Evolutionary conservation across 2,113 vertebrate genomes (phyloP).

Genomic region (Elanus axillaris): DNA sequence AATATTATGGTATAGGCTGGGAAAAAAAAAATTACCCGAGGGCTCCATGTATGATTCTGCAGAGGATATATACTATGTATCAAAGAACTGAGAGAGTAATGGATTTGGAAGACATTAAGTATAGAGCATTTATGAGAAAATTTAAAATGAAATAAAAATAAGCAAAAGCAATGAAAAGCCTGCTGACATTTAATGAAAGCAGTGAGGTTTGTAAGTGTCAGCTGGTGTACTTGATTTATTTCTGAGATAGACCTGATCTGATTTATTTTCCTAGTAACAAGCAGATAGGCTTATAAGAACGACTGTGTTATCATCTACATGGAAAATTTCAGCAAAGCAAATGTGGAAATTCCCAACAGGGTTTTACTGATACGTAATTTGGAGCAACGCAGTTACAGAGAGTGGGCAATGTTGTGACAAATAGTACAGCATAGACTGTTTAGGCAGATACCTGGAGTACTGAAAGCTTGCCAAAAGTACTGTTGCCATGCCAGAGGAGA

Average conservation of each 20-base stretch:
- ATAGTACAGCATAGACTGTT: background rate
- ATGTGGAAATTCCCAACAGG: background rate
- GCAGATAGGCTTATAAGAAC: background rate
- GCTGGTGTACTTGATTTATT: slow-evolving; percentile 18
- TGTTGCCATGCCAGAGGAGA: background rate
- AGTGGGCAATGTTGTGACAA: background rate
- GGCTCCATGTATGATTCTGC: background rate
- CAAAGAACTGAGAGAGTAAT: background rate
- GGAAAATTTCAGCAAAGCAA: background rate
- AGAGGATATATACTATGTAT: background rate
- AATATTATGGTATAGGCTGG: background rate
- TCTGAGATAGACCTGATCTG: background rate
- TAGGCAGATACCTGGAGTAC: background rate
- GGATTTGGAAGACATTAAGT: background rate
- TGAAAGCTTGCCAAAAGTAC: background rate
- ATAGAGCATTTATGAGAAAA: background rate
- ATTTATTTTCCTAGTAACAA: slow-evolving; percentile 3
- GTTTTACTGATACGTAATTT: background rate
- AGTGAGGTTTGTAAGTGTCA: background rate
- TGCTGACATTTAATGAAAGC: slow-evolving; percentile 9
- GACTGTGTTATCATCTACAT: background rate
- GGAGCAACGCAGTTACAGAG: background rate
- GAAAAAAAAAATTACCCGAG: background rate
- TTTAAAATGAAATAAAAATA: slow-evolving; percentile 3
- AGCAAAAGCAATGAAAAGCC: background rate